Base-by-base conservation (phyloP, 1,140 invertebrate species). In the Sycophaga agraensis region DNA sequence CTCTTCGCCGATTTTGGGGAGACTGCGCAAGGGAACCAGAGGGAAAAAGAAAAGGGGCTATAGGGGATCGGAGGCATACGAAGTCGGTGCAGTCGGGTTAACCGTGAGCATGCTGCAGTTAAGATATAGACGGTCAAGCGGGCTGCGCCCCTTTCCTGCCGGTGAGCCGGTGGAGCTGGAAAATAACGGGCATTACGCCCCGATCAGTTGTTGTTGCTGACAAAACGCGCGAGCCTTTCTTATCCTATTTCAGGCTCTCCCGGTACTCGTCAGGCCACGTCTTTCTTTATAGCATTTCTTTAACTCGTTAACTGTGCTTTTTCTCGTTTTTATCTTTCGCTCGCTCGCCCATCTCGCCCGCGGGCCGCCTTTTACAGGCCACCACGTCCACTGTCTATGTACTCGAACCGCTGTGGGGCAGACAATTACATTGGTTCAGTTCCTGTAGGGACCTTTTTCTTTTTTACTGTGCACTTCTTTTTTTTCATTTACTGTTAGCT, bases 141-240 rank as follows among this genome's bases (percentile, higher is more conserved):
- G 77, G 69, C 59, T 75, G 76, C 50, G 70, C 72, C 59, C 73
- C 73, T 69, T 80, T 82, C 66, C 74, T 80, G 64, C 68, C 66
- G 65, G 78, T 80, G 64, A 84, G 73, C 61, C 68, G 76, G 70
- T 83, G 82, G 69, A 84, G 77, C 83, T 84, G 79, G 37, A 82
- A 82, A 76, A 75, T 64, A 75, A 77, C 55, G 57, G 46, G 34
- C 68, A 56, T 59, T 26, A 28, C 39, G 21, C 37, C 54, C 56
- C 49, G 45, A 64, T 54, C 57, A 59, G 37, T 51, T 35, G 8
- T 9, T 31, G n/a, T n/a, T n/a, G n/a, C n/a, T n/a, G n/a, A n/a
- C n/a, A n/a, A n/a, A n/a, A n/a, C n/a, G n/a, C n/a, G n/a, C n/a
- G n/a, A n/a, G n/a, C n/a, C n/a, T n/a, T n/a, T n/a, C n/a, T n/a